These are phyloP conservation scores for Villa cingulata DNA, from an alignment of 2,888 invertebrate genomes.

Conservation along the genomic window DNA sequence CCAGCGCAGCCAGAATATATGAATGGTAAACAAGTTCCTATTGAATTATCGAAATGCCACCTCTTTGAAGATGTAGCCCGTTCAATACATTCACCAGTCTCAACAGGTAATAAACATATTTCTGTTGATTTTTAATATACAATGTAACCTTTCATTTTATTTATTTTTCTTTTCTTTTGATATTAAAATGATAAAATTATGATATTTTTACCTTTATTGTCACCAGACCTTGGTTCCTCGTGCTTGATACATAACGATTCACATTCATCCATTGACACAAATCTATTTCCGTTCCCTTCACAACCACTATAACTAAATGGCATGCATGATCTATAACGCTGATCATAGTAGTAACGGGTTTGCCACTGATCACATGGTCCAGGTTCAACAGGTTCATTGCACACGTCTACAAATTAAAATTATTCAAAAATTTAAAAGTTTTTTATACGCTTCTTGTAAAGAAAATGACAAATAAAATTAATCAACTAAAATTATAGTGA, in stretches of 20 bases:
- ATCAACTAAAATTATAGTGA: too few relatives aligned
- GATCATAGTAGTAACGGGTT: constrained; percentile 55
- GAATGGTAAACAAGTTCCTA: constrained; percentile 62
- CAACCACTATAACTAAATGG: constrained; percentile 72
- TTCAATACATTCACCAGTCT: constrained; percentile 44
- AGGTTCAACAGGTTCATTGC: constrained; percentile 48
- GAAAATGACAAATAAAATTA: too few relatives aligned
- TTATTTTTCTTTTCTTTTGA: too few relatives aligned
- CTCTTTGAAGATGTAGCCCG: constrained; percentile 39
- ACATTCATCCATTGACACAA: constrained; percentile 61
- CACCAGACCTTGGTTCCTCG: constrained; percentile 37
- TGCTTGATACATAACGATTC: constrained; percentile 52
- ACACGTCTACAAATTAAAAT: constrained; percentile 47
- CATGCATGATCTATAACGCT: constrained; percentile 44
- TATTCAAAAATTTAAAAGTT: too few relatives aligned
- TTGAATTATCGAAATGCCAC: constrained; percentile 58
- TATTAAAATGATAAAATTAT: not conserved
- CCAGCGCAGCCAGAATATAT: constrained; percentile 79
- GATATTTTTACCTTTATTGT: constrained; percentile 25
- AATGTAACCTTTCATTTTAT: constrained; percentile 5
- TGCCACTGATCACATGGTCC: constrained; percentile 55
- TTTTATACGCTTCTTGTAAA: too few relatives aligned
- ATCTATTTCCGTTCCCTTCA: constrained; percentile 71
- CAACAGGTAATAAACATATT: constrained; percentile 50
- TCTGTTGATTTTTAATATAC: constrained; percentile 35